Base-by-base conservation (phyloP, 2,113 vertebrate species). In the Cacatua alba region DNA sequence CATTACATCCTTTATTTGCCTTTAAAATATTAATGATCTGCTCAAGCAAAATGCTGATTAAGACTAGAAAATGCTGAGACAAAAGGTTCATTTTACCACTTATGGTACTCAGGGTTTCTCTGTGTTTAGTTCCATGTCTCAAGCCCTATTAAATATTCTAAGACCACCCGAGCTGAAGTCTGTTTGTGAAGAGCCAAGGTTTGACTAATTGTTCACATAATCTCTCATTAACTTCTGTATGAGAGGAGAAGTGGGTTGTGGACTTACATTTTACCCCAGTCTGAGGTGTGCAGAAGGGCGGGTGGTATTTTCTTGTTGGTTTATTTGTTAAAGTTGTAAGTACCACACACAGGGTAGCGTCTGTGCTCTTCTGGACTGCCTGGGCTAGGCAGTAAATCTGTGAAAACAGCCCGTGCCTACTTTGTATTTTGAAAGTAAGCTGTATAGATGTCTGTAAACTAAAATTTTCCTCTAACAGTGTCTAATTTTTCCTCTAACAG, bases 1-100 rank as follows among this genome's bases (percentile, higher is more conserved):
- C 72, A 90, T 95, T 82, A 35, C 88, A 82, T 95, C 35, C 82
- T 94, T 96, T 96, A 95, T 96, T 96, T 97, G 87, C 81, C 74
- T 94, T 96, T 97, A 95, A 96, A 97, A 95, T 97, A 94, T 95
- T 97, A 88, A 92, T 94, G 68, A 94, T 90, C 62, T 82, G 60
- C 51, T 89, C 85, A 75, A 90, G 78, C 52, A 86, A 70, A 94
- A 79, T 72, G 94, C 86, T 98, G 91, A 95, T 95, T 91, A 94
- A 94, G 74, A 39, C 84, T 95, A 71, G 91, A 92, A 97, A 96
- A 91, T 82, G 82, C 90, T 94, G 84, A 97, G 67, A 65, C 76
- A 60, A 81, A 87, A 82, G 37, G 39, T 94, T 97, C 14, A 6
- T 91, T 88, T 91, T 75, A 48, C 51, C 8, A 13, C 35, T 93